Evolutionary conservation across 1,140 invertebrate genomes (phyloP).

Genomic region (Drosophila tsacasi): DNA sequence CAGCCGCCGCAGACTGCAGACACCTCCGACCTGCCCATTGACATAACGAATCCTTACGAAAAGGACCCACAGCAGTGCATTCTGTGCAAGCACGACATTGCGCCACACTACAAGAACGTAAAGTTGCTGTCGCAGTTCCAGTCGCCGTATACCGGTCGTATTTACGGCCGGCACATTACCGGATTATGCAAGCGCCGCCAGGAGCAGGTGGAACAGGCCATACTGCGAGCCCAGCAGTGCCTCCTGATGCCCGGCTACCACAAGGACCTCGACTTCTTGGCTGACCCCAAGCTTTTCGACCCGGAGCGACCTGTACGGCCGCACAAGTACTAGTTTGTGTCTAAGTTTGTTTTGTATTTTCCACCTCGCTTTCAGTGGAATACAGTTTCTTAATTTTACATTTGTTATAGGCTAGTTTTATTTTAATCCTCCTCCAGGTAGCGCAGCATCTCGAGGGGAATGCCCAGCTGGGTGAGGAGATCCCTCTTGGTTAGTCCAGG

Average conservation of each 20-base stretch:
- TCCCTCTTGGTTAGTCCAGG: slow-evolving; percentile 32
- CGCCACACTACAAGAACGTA: slow-evolving; percentile 96
- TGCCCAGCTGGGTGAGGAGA: slow-evolving; percentile 47
- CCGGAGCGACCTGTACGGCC: slow-evolving; percentile 92
- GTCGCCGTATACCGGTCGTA: slow-evolving; percentile 95
- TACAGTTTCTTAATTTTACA: slow-evolving; percentile 52
- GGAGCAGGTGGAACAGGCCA: slow-evolving; percentile 89
- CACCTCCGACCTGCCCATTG: slow-evolving; percentile 86
- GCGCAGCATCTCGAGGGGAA: slow-evolving; percentile 59
- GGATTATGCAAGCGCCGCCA: slow-evolving; percentile 92
- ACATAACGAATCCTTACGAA: slow-evolving; percentile 93
- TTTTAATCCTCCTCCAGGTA: slow-evolving; percentile 66
- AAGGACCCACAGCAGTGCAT: slow-evolving; percentile 92
- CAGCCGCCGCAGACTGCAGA: slow-evolving; percentile 23
- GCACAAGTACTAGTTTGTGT: slow-evolving; percentile 89
- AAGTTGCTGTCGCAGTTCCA: slow-evolving; percentile 97
- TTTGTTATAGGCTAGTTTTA: slow-evolving; percentile 2
- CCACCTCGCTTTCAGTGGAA: slow-evolving; percentile 37
- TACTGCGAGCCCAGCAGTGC: slow-evolving; percentile 89
- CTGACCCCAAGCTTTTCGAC: slow-evolving; percentile 95
- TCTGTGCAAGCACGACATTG: slow-evolving; percentile 94
- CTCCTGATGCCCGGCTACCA: slow-evolving; percentile 92
- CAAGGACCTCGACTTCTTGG: slow-evolving; percentile 91
- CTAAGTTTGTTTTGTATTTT: slow-evolving; percentile 45
- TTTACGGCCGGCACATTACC: slow-evolving; percentile 97